Percentiles rank a stretch among this genome's conserved stretches.
Evolutionary conservation across 2,113 vertebrate species (phyloP).

Genomic region (Anarrhichthys ocellatus): DNA sequence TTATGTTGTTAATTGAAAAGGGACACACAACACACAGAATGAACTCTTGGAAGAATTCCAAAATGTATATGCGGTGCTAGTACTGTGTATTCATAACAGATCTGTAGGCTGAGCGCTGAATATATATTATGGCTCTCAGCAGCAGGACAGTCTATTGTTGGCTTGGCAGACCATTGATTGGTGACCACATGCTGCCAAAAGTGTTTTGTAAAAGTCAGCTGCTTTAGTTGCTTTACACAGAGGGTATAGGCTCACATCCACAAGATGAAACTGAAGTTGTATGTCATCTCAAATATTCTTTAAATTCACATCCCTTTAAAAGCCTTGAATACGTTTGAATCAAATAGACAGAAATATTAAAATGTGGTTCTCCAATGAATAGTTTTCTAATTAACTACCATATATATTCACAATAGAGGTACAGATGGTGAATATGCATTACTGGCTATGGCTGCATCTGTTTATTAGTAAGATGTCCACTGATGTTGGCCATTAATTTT

Average conservation of each 20-base stretch:
- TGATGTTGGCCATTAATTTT: slow-evolving; percentile 25
- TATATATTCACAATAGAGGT: background rate
- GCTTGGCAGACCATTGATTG: slow-evolving; percentile 34
- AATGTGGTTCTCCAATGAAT: background rate
- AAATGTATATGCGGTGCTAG: slow-evolving; percentile 49
- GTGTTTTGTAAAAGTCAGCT: background rate
- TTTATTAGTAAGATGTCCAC: slow-evolving; percentile 45
- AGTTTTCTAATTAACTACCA: background rate
- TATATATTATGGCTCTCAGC: slow-evolving; percentile 53
- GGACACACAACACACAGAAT: slow-evolving; percentile 67
- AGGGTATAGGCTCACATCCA: background rate
- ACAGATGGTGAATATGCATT: slow-evolving; percentile 31
- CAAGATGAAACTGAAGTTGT: background rate
- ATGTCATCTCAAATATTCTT: background rate
- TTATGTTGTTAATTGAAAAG: slow-evolving; percentile 82
- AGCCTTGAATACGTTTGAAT: too few species aligned
- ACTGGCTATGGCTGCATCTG: slow-evolving; percentile 29
- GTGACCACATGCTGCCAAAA: slow-evolving; percentile 13
- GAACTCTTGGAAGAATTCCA: slow-evolving; percentile 72
- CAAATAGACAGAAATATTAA: background rate
- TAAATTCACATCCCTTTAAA: background rate
- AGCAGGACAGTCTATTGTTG: slow-evolving; percentile 37
- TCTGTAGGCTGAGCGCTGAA: slow-evolving; percentile 54
- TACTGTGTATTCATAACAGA: slow-evolving; percentile 55
- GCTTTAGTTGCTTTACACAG: background rate